These are phyloP conservation scores for Melanocharis versteri DNA, from an alignment of 2,113 vertebrate genomes.

Conservation along the genomic window DNA sequence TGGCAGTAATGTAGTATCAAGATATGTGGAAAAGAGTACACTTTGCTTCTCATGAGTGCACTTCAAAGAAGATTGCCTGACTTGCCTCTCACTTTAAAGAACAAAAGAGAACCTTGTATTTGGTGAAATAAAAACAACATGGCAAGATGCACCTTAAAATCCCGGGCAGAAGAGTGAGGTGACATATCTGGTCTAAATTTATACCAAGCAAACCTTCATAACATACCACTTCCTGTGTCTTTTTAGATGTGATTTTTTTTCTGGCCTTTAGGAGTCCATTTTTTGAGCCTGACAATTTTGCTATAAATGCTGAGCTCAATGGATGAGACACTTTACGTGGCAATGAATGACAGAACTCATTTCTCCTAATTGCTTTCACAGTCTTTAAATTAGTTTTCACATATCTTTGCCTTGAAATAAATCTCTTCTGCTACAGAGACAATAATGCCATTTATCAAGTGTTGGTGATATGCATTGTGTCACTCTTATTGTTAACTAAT, in stretches of 20 bases:
- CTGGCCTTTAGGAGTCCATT: neutral
- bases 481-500: neutral
- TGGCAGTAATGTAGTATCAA: neutral
- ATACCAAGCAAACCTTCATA: neutral
- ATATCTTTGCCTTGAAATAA: neutral
- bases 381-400: neutral
- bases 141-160: neutral
- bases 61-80: slow-evolving; percentile 36
- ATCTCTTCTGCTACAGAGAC: neutral
- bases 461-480: neutral
- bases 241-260: neutral
- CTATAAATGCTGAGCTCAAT: neutral
- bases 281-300: neutral
- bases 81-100: slow-evolving; percentile 24
- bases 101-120: neutral
- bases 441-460: neutral
- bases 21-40: neutral
- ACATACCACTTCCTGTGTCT: neutral
- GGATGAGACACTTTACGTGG: neutral
- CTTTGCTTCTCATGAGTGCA: neutral
- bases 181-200: neutral
- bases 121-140: neutral
- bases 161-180: neutral
- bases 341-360: neutral
- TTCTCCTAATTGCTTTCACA: neutral